Evolutionary conservation across 2,113 vertebrate genomes (phyloP), one percentile per base, ranked within the genome.

Genomic region (Lota lota): DNA sequence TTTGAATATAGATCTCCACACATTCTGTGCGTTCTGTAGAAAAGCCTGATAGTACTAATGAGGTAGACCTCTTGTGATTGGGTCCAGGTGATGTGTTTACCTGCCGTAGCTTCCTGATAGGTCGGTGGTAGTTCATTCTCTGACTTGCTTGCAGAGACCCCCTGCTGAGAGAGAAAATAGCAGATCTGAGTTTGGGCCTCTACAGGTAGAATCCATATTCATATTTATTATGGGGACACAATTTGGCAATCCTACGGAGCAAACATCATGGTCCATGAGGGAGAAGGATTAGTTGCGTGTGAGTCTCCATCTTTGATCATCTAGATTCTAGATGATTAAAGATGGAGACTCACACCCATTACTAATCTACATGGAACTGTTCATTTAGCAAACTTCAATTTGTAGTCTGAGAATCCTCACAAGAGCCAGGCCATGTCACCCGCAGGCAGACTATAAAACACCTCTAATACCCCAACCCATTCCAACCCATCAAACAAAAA

Each of bases 71-170:
- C 28, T 33, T 33, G 28, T 33, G 28, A 33, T 33, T 33, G 28
- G 28, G 28, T 33, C 28, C 28, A 33, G 28, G 28, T 33, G 12
- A 47, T 47, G 40, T 47, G 40, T 12, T 91, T 85, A 91, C 94
- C 94, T 61, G 88, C 83, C 64, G 93, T 93, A 74, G 79, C 92
- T 75, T 12, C 28, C 28, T 33, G 28, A 54, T 90, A 90, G 17
- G 54, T 85, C 1, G 88, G 88, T 6, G 88, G 88, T 15, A 4
- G 15, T 68, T 94, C 92, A 47, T 75, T 83, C 4, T 91, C 86
- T 61, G 88, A 83, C 64, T 93, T 93, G 75, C 79, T 92, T 75
- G 85, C 83, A 68, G 93, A 86, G 0, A 83, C 88, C 21, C 96
- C 90, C 96, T 99, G 90, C 68, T 72, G 73, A 65, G n/a, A 74